A percentile compares a stretch with the other conserved stretches of the same genome.
phyloP scores from a whole-genome alignment of 2,113 vertebrate genomes.

The Dicrurus megarhynchus region DNA sequence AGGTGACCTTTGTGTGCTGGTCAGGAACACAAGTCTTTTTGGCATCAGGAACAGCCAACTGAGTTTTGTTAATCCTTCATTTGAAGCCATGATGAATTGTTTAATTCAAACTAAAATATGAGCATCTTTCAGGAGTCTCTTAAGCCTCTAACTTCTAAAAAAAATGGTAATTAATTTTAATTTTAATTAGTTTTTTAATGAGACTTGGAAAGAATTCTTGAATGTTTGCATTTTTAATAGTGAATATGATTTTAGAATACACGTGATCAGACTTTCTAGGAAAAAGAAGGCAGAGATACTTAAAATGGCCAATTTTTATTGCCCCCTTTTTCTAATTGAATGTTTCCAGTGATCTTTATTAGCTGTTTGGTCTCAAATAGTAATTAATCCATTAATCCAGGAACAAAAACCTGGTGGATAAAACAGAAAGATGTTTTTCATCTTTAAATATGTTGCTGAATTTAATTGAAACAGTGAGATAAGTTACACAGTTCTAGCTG shows the following conservation, averaged over 20 bases:
- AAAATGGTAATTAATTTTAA: conserved; percentile 54
- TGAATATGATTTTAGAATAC: conserved; percentile 12
- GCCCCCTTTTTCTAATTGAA: neutral
- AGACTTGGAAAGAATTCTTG: conserved; percentile 35
- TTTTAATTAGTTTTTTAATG: conserved; percentile 55
- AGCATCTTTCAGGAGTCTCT: neutral
- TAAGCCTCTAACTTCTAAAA: conserved; percentile 42
- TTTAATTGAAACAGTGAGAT: neutral
- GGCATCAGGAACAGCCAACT: neutral
- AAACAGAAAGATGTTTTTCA: neutral
- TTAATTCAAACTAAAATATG: neutral
- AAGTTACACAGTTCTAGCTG: neutral
- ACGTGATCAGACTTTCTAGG: neutral
- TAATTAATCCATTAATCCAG: neutral
- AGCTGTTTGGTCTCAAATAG: neutral
- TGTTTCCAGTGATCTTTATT: neutral
- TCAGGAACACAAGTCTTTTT: neutral
- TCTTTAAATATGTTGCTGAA: neutral
- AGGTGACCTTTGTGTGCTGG: neutral
- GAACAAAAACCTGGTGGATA: neutral
- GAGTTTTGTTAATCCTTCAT: neutral
- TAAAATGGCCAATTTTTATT: neutral
- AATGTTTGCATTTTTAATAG: conserved; percentile 42
- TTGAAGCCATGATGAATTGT: neutral
- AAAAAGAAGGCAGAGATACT: neutral